These are phyloP conservation scores for Aphidius gifuensis DNA, from an alignment of 1,140 invertebrate species.

Conservation along the genomic window DNA sequence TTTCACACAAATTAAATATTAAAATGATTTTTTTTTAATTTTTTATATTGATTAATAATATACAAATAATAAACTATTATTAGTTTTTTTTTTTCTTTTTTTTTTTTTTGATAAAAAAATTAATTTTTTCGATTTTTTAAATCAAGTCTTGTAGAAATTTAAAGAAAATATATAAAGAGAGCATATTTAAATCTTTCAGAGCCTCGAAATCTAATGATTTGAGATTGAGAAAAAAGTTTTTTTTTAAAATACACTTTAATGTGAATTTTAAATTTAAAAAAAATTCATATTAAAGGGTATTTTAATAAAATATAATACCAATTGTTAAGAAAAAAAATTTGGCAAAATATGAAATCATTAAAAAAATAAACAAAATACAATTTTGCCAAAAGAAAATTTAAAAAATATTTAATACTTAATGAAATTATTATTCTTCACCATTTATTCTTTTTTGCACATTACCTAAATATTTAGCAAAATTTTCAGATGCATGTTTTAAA, in stretches of 20 bases:
- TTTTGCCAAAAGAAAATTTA: neutral
- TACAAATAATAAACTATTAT: too few species aligned
- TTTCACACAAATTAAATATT: too few species aligned
- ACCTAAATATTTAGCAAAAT: slow-evolving; percentile 54
- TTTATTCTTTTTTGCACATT: slow-evolving; percentile 55
- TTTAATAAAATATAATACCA: too few species aligned
- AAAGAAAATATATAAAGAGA: neutral
- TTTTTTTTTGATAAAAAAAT: neutral
- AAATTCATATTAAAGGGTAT: slow-evolving; percentile 10
- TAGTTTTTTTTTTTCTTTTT: too few species aligned
- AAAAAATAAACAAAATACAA: neutral
- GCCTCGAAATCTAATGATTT: neutral
- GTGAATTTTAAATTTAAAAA: slow-evolving; percentile 5
- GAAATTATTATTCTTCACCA: slow-evolving; percentile 38
- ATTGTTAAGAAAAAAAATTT: neutral
- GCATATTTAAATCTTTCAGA: slow-evolving; percentile 7
- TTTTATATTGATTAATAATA: too few species aligned
- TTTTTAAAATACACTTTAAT: too few species aligned
- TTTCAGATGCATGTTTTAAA: slow-evolving; percentile 54
- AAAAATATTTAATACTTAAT: neutral
- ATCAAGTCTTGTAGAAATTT: neutral
- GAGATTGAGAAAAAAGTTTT: slow-evolving; percentile 11
- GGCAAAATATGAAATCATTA: neutral
- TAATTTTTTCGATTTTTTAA: neutral
- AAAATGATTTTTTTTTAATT: too few species aligned